Evolutionary conservation across 2,888 invertebrate species (phyloP).

Genomic region (Pyrochroa serraticornis): DNA sequence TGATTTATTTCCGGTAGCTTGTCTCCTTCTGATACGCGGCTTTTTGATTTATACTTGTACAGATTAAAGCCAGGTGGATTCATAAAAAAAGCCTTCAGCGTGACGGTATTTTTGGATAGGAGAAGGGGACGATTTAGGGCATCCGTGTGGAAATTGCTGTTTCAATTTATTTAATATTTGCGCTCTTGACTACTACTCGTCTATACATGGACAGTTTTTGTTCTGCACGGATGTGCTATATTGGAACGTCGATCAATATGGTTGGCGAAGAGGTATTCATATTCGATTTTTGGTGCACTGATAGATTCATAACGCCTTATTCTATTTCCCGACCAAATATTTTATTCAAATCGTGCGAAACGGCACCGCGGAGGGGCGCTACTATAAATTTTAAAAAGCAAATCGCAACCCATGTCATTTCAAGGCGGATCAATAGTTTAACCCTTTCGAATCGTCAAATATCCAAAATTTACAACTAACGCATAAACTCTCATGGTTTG

Average conservation of each 20-base stretch:
- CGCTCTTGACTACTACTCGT: conserved; percentile 9
- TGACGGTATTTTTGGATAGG: neutral
- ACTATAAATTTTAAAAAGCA: too few relatives aligned
- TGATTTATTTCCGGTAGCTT: conserved; percentile 17
- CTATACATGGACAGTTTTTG: conserved; percentile 18
- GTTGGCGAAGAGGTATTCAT: neutral
- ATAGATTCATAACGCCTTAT: conserved; percentile 5
- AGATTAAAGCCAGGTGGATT: conserved; percentile 14
- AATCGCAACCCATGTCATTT: too few relatives aligned
- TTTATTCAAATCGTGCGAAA: too few relatives aligned
- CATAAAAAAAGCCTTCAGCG: conserved; percentile 4
- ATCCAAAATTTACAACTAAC: too few relatives aligned
- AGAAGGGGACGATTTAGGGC: neutral
- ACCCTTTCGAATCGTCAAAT: too few relatives aligned
- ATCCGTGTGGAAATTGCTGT: conserved; percentile 4
- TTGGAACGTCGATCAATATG: conserved; percentile 14
- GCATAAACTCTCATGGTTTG: too few relatives aligned
- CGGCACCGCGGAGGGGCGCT: too few relatives aligned
- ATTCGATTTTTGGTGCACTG: conserved; percentile 5
- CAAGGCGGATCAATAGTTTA: too few relatives aligned
- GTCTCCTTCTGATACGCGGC: neutral
- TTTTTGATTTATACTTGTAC: conserved; percentile 20
- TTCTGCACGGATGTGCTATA: conserved; percentile 20
- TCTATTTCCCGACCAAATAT: too few relatives aligned
- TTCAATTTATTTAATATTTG: conserved; percentile 21